A percentile compares a stretch with the other conserved stretches of the same genome.
Conservation (phyloP, 2,797 vertebrate species). For the Enteromius paludinosus region DNA sequence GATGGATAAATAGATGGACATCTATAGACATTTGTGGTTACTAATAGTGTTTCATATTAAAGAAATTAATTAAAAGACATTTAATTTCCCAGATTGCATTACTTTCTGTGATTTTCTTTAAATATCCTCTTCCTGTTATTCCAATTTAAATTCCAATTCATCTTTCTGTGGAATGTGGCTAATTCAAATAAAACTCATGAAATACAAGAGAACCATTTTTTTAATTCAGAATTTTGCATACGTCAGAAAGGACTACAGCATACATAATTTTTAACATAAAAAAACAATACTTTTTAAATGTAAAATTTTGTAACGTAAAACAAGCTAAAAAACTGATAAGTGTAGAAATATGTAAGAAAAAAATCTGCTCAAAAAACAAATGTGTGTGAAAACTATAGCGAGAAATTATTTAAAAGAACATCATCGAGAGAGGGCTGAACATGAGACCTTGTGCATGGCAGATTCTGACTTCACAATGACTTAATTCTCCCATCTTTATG, state of each 20-base stretch:
- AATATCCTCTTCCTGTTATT: neutral
- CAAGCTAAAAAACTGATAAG: neutral
- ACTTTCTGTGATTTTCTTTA: neutral
- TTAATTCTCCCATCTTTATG: slow-evolving; percentile 54
- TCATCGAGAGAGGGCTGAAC: neutral
- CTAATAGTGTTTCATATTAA: neutral
- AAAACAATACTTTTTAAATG: neutral
- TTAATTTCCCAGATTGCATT: neutral
- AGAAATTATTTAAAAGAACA: neutral
- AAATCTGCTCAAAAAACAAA: neutral
- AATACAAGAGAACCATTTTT: neutral
- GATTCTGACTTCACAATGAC: slow-evolving; percentile 47
- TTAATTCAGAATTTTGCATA: neutral
- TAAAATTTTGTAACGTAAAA: neutral
- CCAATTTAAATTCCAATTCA: neutral
- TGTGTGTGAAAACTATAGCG: neutral
- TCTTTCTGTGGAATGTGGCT: neutral
- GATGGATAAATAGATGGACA: neutral
- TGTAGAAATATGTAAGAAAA: too few species aligned
- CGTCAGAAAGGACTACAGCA: neutral
- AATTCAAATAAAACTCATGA: neutral
- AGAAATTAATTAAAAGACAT: neutral
- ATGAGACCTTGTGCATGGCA: slow-evolving; percentile 47
- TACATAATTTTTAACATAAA: neutral
- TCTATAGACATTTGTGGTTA: neutral